phyloP scores from a whole-genome alignment of 2,797 vertebrate genomes.

The Schizopygopsis malacanthus region DNA sequence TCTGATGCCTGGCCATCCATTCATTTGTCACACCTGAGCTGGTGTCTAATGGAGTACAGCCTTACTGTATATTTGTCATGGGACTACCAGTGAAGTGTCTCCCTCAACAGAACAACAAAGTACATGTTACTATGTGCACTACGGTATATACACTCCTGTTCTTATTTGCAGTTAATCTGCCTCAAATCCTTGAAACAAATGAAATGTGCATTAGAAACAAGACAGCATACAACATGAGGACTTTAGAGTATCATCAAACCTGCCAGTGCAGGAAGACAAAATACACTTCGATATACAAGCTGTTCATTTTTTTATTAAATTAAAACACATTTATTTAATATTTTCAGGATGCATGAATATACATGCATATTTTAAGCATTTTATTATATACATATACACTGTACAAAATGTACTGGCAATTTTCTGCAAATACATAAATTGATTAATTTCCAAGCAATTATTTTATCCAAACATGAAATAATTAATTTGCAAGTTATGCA shows the following conservation, averaged over 20 bases:
- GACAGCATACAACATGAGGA: neutral
- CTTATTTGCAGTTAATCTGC: neutral
- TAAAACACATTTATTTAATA: neutral
- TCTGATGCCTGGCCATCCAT: constrained; percentile 59
- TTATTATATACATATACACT: no score
- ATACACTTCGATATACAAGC: neutral
- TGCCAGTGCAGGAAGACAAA: neutral
- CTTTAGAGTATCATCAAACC: neutral
- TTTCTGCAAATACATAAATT: no score
- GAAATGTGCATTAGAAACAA: neutral
- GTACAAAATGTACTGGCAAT: no score
- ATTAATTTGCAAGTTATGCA: no score
- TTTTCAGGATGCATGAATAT: neutral
- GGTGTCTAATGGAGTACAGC: constrained; percentile 59
- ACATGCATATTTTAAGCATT: no score
- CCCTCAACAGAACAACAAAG: neutral
- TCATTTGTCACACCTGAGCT: constrained; percentile 64
- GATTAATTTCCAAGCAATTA: no score
- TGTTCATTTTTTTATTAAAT: neutral
- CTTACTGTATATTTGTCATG: constrained; percentile 57
- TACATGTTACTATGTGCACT: neutral
- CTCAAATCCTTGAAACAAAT: neutral
- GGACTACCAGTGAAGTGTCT: constrained; percentile 36
- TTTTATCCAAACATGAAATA: no score
- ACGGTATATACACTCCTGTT: neutral